Evolutionary conservation across 2,113 vertebrate species (phyloP).

Genomic region (Irena cyanogastra): DNA sequence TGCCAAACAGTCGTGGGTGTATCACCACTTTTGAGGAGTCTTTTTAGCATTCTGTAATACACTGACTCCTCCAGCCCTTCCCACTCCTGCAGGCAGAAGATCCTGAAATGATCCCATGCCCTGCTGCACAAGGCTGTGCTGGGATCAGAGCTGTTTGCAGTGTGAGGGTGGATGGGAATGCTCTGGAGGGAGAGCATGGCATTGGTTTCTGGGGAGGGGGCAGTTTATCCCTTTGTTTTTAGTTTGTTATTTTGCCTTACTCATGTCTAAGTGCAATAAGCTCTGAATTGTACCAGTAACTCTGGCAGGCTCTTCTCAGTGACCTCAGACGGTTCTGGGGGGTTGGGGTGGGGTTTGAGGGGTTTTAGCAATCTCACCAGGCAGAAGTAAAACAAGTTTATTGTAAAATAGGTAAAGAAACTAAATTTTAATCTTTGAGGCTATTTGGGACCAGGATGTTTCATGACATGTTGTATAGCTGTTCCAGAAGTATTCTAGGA

Average conservation of each 20-base stretch:
- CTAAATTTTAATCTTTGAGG: constrained; percentile 7
- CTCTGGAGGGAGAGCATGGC: background rate
- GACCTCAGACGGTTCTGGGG: constrained; percentile 7
- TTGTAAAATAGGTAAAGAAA: constrained; percentile 25
- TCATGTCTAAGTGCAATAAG: constrained; percentile 80
- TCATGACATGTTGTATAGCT: background rate
- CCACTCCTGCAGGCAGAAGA: background rate
- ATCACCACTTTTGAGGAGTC: background rate
- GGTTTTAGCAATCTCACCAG: constrained; percentile 33
- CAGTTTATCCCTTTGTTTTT: constrained; percentile 53
- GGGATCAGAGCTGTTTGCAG: background rate
- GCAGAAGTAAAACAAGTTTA: constrained; percentile 14
- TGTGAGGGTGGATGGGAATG: background rate
- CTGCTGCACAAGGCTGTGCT: background rate
- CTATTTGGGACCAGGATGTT: constrained; percentile 51
- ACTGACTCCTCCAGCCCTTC: constrained; percentile 11
- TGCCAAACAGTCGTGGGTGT: background rate
- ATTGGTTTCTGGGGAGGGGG: background rate
- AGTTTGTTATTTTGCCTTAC: constrained; percentile 73
- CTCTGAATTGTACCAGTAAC: constrained; percentile 56
- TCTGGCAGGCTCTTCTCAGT: constrained; percentile 57
- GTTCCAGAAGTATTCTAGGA: constrained; percentile 23
- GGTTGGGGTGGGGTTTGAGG: constrained; percentile 27
- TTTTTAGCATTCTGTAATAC: background rate
- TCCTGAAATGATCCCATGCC: background rate